These are phyloP conservation scores for Hyaena hyaena DNA, from an alignment of 2,113 vertebrate species.

Conservation along the genomic window DNA sequence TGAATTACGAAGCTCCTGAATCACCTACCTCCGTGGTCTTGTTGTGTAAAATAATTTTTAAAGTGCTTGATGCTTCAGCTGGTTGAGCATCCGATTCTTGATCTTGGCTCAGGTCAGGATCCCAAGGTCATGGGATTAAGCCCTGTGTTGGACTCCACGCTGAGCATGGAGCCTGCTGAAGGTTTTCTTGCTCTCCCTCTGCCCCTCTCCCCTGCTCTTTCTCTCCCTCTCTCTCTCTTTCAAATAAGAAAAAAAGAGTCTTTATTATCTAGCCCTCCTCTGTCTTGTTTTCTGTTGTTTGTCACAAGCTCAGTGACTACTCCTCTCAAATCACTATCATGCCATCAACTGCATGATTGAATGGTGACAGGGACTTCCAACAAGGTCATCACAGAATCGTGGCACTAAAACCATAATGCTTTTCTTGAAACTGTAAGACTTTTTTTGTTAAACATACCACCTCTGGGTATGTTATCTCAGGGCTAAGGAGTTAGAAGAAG, in stretches of 20 bases:
- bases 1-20: rapidly evolving
- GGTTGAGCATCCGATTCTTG: neutral
- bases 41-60: neutral
- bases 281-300: neutral
- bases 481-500: neutral
- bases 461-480: neutral
- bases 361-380: neutral
- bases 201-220: neutral
- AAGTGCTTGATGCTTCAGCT: neutral
- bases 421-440: neutral
- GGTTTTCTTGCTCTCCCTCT: neutral
- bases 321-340: neutral
- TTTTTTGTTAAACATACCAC: neutral
- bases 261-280: neutral
- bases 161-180: neutral
- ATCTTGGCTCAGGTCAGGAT: neutral
- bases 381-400: neutral
- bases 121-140: neutral
- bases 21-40: neutral
- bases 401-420: neutral
- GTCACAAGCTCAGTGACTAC: rapidly evolving
- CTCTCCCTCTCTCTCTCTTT: neutral
- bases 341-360: neutral
- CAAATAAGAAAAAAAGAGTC: neutral
- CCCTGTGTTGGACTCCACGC: rapidly evolving